Evolutionary conservation across 1,140 invertebrate species (phyloP), one percentile per base, ranked within the genome.

Genomic region (Helicoverpa zea): DNA sequence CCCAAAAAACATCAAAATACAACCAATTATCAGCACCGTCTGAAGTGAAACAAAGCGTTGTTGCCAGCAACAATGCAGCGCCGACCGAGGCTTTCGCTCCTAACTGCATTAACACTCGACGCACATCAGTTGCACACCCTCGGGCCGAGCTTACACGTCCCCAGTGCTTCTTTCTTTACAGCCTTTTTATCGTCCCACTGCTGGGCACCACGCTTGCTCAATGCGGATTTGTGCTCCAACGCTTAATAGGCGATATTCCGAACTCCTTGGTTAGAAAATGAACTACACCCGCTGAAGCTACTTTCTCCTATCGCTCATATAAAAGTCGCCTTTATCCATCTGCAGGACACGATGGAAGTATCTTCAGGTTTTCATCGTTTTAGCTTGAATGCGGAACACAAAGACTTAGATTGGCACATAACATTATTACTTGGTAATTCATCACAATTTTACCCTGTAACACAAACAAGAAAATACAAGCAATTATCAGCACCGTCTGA

Each of bases 51-150:
- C n/a, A 66, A 66, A 23, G 35, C 63, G 43, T 18, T 47, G 43
- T 49, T 49, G 43, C n/a, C 10, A 12, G 14, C 43, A 66, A 66
- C 43, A 23, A 49, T 16, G 16, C 47, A 47, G 30, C n/a, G 47
- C 54, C 18, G n/a, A 43, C 9, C 63, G 47, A 66, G 47, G 63
- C 63, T 66, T 66, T 3, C 63, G 9, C 35, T 30, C 29, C 30
- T 66, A 66, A 66, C 63, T 49, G 43, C 47, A 23, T 23, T 66
- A 49, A 49, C 63, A 66, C 43, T 66, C 63, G 63, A n/a, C 35
- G n/a, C 63, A 66, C 63, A 66, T 66, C 43, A 35, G 30, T 18
- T 49, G 63, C 63, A 66, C 11, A 64, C 47, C 61, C 43, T 66
- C 47, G 18, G 3, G 63, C 35, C 10, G 1, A 16, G 63, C 49